These are phyloP conservation scores for Chaetogeoica ovagalla DNA, from an alignment of 2,888 invertebrate genomes.

Conservation along the genomic window DNA sequence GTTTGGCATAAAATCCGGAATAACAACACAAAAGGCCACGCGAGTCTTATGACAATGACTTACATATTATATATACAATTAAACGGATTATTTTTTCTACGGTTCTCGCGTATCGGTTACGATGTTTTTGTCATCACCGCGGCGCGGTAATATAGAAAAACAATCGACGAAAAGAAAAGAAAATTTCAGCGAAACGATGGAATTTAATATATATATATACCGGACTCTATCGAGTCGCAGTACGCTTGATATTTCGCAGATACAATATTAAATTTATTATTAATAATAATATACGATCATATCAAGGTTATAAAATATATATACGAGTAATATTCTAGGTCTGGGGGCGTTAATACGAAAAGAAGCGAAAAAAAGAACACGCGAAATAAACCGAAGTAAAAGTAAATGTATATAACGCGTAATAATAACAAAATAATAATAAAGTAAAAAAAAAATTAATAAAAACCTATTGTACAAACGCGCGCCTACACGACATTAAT, in stretches of 20 bases:
- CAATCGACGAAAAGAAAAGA: neutral
- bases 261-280: neutral
- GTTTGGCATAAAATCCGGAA: no score
- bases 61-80: no score
- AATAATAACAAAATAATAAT: neutral
- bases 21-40: no score
- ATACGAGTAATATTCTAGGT: no score
- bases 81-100: no score
- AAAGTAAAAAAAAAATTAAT: neutral
- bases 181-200: neutral
- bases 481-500: no score
- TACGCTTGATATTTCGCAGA: slow-evolving; percentile 2
- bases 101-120: no score
- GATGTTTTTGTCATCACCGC: no score
- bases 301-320: slow-evolving; percentile 29
- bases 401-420: neutral
- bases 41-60: no score
- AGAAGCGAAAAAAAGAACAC: neutral
- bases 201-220: slow-evolving; percentile 3
- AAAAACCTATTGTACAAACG: neutral
- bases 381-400: slow-evolving; percentile 39
- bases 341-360: slow-evolving; percentile 28
- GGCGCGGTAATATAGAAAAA: no score
- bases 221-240: neutral
- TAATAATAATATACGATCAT: neutral